Base-by-base conservation (phyloP, 2,113 vertebrate species). In the Ursus arctos region DNA sequence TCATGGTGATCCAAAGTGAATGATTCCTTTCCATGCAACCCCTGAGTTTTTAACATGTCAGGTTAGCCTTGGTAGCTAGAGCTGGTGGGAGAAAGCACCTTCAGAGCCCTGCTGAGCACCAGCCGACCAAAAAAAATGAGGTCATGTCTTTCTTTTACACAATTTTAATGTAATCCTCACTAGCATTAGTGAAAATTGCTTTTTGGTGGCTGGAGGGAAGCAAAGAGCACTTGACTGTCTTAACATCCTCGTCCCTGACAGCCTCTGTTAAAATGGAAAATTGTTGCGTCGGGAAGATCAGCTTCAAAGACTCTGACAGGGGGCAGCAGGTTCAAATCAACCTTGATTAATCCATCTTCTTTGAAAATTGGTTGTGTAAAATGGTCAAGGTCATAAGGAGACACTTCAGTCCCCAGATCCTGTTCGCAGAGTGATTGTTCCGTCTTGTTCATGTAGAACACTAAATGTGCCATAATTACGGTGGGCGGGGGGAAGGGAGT, bases 321-420 rank as follows among this genome's bases (percentile, higher is more conserved):
- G 96, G 96, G 97, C 97, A 98, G 97, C 95, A 96, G 98, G 97
- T 98, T 98, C 97, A 99, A 98, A 98, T 98, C 98, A 98, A 88
- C 98, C 97, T 99, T 98, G 98, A 99, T 99, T 99, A 99, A 99
- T 99, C 98, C 98, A 99, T 99, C 98, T 99, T 98, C 98, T 98
- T 83, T 98, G 98, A 98, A 99, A 98, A 99, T 88, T 98, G 97
- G 91, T 97, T 81, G 84, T 97, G 81, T 97, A 95, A 98, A 97
- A 98, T 97, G 98, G 97, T 98, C 98, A 99, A 98, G 98, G 98
- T 99, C 98, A 97, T 82, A 98, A 88, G 61, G 87, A 88, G 86
- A 76, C 6, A 79, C 91, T 97, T 94, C 47, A 92, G 88, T 76
- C 57, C 22, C 36, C 95, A 82, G 59, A 61, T 95, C 21, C 81